Conservation (phyloP, 1,140 invertebrate species). For the Saccostrea cuccullata region DNA sequence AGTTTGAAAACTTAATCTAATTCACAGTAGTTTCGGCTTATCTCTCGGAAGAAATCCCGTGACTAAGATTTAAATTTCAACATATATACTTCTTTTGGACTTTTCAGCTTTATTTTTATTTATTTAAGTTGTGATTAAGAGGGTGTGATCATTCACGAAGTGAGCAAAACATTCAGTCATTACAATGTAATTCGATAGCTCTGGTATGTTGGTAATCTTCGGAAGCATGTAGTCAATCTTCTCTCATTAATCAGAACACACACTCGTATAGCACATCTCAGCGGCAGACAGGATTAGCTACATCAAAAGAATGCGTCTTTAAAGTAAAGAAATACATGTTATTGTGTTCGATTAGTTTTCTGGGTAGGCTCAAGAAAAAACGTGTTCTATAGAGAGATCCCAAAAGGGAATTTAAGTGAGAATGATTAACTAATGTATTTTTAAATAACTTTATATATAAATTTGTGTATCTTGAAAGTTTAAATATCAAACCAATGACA, state of each 20-base stretch:
- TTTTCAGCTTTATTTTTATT: not conserved
- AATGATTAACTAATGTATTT: not conserved
- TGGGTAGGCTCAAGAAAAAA: not conserved
- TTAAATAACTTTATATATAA: not conserved
- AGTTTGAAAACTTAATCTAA: no score
- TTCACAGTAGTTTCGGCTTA: no score
- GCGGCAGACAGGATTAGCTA: not conserved
- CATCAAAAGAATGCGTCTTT: not conserved
- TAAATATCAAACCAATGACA: not conserved
- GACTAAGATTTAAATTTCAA: not conserved
- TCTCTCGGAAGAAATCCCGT: no score
- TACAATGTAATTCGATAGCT: not conserved
- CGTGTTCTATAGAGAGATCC: not conserved
- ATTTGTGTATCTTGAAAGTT: not conserved
- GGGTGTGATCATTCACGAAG: not conserved
- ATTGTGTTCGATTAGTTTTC: not conserved
- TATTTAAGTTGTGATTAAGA: not conserved
- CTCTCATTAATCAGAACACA: conserved; percentile 31
- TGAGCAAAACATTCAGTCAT: not conserved
- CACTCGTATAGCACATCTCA: not conserved
- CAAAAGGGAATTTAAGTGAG: not conserved
- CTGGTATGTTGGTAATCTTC: conserved; percentile 9
- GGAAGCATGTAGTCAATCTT: not conserved
- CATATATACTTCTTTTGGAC: not conserved
- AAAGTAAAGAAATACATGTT: not conserved